Base-by-base conservation (phyloP, 2,797 vertebrate species). In the Cirrhinus molitorella region DNA sequence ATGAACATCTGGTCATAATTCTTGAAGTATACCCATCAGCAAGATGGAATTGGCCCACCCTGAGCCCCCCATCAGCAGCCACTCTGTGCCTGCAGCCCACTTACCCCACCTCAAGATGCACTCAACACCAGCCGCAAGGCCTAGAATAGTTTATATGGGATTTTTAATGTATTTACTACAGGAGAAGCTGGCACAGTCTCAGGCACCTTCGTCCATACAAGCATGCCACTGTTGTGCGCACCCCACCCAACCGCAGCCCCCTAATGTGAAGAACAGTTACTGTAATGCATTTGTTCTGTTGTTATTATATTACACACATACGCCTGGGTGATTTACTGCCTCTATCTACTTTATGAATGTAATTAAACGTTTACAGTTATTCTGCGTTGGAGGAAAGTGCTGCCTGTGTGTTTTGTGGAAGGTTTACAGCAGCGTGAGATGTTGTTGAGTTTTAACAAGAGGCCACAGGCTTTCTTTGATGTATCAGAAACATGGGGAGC, bases 361-460 rank as follows among this genome's bases (percentile, higher is more conserved):
- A 94, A 95, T 95, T 94, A 94, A 92, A 91, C 89, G 85, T 94
- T 93, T 94, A 94, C 91, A 90, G 85, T 92, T 90, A 85, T 93
- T 92, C 89, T 91, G 90, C 83, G 87, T 84, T 82, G 83, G 78
- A 90, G 87, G 73, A 92, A 93, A 94, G 90, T 92, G 92, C 92
- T 92, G 92, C 90, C 89, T 92, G 91, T 89, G 92, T 89, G 85
- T 93, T 94, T 88, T 89, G 91, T 91, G 34, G 91, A 93, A 87
- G 92, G 86, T 93, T 91, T 93, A 88, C 88, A 90, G 89, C 49
- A 61, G 93, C 88, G 89, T 93, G 90, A 92, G 88, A 93, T 93
- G 91, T 90, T 87, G 89, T 92, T 93, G 93, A 87, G 75, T 91
- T 93, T 94, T 94, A 92, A 94, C 73, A 75, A 92, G 92, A 40